A percentile compares a stretch with the other conserved stretches of the same genome.
Conservation (phyloP, 2,797 vertebrate species). For the Bradypodion pumilum region DNA sequence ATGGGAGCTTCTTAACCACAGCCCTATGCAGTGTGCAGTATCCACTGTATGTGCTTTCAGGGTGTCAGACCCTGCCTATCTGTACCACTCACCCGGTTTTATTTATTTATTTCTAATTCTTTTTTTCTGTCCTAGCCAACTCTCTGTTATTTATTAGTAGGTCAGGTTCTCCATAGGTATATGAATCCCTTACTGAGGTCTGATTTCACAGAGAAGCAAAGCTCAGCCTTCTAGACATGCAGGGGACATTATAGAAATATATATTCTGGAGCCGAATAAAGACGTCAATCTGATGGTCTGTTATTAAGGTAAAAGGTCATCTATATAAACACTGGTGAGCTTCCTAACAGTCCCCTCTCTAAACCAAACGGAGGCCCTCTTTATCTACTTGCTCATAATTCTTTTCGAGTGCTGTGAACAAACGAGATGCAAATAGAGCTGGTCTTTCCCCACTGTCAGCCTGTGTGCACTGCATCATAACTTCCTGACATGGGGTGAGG, state of each 20-base stretch:
- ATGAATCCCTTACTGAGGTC: conserved; percentile 16
- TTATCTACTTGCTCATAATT: conserved; percentile 24
- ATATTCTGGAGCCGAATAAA: conserved; percentile 42
- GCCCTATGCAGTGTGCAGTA: too few species aligned
- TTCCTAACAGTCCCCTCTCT: conserved; percentile 28
- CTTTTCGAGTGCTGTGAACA: conserved; percentile 31
- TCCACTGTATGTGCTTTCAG: too few species aligned
- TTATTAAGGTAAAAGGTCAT: conserved; percentile 51
- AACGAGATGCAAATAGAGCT: conserved; percentile 20
- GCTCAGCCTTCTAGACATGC: conserved; percentile 13
- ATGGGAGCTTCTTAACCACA: too few species aligned
- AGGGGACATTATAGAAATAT: conserved; percentile 41
- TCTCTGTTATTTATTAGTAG: conserved; percentile 4
- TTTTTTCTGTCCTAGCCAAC: neutral
- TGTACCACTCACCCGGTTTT: too few species aligned
- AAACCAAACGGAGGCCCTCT: conserved; percentile 23
- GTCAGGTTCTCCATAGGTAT: neutral
- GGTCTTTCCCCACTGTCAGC: conserved; percentile 21
- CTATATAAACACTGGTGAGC: conserved; percentile 40
- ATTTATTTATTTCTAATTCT: too few species aligned
- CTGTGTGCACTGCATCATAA: neutral
- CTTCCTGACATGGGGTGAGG: conserved; percentile 12
- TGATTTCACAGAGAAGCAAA: conserved; percentile 22
- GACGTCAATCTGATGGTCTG: conserved; percentile 40
- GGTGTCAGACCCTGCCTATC: neutral